A percentile compares a stretch with the other conserved stretches of the same genome.
Evolutionary conservation across 2,888 invertebrate genomes (phyloP).

Genomic region (Drosophila niveifrons): DNA sequence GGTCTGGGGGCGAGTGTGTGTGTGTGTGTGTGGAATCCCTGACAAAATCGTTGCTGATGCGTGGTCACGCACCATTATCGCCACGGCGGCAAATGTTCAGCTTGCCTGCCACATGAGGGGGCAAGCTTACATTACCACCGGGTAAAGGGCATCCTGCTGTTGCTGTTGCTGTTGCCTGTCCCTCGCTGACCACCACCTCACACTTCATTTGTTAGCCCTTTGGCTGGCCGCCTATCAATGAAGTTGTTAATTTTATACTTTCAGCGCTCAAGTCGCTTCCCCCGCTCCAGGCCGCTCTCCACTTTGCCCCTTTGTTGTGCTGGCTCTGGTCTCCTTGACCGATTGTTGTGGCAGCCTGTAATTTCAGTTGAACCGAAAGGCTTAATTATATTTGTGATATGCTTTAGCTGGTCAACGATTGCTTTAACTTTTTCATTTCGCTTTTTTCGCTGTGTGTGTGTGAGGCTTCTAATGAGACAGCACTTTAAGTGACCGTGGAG

Average conservation of each 20-base stretch:
- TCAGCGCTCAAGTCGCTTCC: constrained; percentile 33
- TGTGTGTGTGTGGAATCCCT: constrained; percentile 50
- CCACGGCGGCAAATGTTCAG: constrained; percentile 28
- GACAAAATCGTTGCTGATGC: constrained; percentile 81
- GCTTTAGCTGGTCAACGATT: constrained; percentile 31
- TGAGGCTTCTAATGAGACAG: constrained; percentile 2
- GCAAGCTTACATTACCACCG: not conserved
- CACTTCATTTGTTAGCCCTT: constrained; percentile 66
- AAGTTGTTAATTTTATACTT: constrained; percentile 81
- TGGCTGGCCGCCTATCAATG: constrained; percentile 69
- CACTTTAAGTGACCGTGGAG: constrained; percentile 15
- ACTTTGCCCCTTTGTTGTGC: not conserved
- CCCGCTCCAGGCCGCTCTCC: not conserved
- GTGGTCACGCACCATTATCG: constrained; percentile 84
- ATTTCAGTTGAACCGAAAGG: constrained; percentile 48
- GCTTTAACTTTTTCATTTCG: constrained; percentile 31
- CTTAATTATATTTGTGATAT: constrained; percentile 57
- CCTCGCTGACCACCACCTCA: constrained; percentile 15
- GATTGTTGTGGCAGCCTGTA: constrained; percentile 26
- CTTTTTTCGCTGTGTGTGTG: not conserved
- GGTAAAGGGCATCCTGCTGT: not conserved
- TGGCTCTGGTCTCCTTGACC: not conserved
- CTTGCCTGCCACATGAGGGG: constrained; percentile 33
- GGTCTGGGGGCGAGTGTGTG: not conserved
- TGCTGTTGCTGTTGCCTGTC: not conserved